These are phyloP conservation scores for Drosophila demipolita DNA, from an alignment of 2,888 invertebrate genomes.

Conservation along the genomic window DNA sequence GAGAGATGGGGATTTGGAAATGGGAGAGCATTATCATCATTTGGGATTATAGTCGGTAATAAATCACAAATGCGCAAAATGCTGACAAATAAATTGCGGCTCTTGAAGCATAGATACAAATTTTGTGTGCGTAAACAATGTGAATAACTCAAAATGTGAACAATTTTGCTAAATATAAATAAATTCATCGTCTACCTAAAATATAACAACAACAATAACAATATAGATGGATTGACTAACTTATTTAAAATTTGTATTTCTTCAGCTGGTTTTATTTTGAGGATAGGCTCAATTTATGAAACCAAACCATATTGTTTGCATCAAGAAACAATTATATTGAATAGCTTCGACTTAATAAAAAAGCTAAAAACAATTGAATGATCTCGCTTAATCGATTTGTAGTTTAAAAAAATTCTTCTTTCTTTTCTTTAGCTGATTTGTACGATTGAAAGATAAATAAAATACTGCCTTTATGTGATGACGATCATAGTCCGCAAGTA, in stretches of 20 bases:
- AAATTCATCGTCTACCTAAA: background rate
- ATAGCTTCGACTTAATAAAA: background rate
- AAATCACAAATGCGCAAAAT: slow-evolving; percentile 19
- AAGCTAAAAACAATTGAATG: background rate
- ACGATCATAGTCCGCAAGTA: slow-evolving; percentile 8
- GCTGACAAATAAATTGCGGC: slow-evolving; percentile 33
- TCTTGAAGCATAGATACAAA: background rate
- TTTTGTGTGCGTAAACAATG: slow-evolving; percentile 15
- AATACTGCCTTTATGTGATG: slow-evolving; percentile 15
- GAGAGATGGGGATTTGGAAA: background rate
- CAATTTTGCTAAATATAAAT: background rate
- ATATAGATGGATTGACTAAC: background rate
- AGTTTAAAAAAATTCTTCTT: slow-evolving; percentile 9
- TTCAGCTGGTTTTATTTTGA: background rate
- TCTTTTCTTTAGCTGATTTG: slow-evolving; percentile 7
- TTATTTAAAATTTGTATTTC: background rate
- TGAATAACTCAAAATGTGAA: background rate
- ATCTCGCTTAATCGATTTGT: slow-evolving; percentile 4
- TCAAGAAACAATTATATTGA: background rate
- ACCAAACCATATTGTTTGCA: background rate
- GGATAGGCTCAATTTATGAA: background rate
- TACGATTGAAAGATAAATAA: slow-evolving; percentile 19
- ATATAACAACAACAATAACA: background rate
- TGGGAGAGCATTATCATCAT: slow-evolving; percentile 22
- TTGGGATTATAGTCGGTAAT: slow-evolving; percentile 12